phyloP scores from a whole-genome alignment of 2,113 vertebrate species.

The Ammodytes marinus region DNA sequence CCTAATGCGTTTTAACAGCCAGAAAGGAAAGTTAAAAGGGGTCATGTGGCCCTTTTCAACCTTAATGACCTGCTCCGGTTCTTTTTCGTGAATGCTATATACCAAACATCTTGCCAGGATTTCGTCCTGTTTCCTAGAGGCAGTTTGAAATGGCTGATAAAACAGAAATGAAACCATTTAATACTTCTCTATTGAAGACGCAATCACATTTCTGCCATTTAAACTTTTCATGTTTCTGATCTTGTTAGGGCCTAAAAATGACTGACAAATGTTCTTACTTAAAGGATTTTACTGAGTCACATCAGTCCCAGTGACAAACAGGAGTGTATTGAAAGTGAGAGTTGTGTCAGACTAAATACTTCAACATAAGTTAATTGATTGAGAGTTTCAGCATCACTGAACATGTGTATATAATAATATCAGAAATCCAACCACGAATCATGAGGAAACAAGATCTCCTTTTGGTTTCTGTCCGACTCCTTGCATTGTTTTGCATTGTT shows the following conservation, averaged over 20 bases:
- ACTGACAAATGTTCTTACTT: conserved; percentile 12
- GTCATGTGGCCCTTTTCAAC: conserved; percentile 31
- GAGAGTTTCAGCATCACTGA: conserved; percentile 43
- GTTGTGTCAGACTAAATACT: conserved; percentile 34
- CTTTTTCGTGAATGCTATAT: conserved; percentile 21
- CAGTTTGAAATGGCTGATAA: conserved; percentile 7
- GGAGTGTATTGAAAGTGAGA: conserved; percentile 4
- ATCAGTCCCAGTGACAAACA: conserved; percentile 1
- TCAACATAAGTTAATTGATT: conserved; percentile 60
- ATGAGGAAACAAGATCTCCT: conserved; percentile 60
- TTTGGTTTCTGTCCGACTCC: conserved; percentile 48
- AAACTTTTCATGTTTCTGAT: not conserved
- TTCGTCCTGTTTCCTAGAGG: not conserved
- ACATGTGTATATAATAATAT: conserved; percentile 33
- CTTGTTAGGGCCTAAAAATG: not conserved
- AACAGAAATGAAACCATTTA: conserved; percentile 10
- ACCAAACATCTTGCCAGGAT: not conserved
- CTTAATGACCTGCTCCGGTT: conserved; percentile 10
- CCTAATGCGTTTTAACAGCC: conserved; percentile 24
- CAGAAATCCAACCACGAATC: conserved; percentile 56
- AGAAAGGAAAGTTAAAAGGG: conserved; percentile 33
- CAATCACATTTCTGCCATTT: not conserved
- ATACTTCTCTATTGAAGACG: not conserved
- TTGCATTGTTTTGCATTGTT: conserved; percentile 66
- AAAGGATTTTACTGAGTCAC: conserved; percentile 2